Percentiles rank a stretch among this genome's conserved stretches.
phyloP scores from a whole-genome alignment of 2,888 invertebrate genomes.

The Adelognathus sp. region DNA sequence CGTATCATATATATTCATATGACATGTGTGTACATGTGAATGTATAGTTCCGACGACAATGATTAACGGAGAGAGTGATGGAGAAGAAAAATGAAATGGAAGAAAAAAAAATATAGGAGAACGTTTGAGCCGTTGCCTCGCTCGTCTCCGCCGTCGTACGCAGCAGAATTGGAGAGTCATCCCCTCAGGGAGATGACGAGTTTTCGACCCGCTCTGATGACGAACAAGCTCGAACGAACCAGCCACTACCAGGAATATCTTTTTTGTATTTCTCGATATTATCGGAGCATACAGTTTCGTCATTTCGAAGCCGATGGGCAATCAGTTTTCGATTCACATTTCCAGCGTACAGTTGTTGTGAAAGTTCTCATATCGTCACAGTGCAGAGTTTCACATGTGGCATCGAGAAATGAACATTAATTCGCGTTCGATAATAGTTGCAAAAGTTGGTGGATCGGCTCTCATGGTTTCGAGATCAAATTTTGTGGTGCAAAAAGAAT shows the following conservation, averaged over 20 bases:
- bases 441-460: background rate
- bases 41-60: background rate
- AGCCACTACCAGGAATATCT: background rate
- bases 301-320: background rate
- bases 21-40: background rate
- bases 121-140: background rate
- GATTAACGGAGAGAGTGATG: background rate
- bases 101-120: background rate
- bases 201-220: conserved; percentile 18
- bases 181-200: background rate
- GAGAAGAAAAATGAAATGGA: background rate
- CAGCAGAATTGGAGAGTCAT: conserved; percentile 8
- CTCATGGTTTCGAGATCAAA: too few species aligned
- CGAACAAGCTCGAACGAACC: background rate
- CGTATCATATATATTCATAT: background rate
- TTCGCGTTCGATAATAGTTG: background rate
- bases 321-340: background rate
- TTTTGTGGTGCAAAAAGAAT: too few species aligned
- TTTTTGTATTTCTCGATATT: background rate
- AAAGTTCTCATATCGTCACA: background rate
- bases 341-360: background rate
- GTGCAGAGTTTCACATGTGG: background rate
- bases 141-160: background rate
- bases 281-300: background rate
- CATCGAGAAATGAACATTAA: background rate